Evolutionary conservation across 2,888 invertebrate species (phyloP).

Genomic region (Labia minor): DNA sequence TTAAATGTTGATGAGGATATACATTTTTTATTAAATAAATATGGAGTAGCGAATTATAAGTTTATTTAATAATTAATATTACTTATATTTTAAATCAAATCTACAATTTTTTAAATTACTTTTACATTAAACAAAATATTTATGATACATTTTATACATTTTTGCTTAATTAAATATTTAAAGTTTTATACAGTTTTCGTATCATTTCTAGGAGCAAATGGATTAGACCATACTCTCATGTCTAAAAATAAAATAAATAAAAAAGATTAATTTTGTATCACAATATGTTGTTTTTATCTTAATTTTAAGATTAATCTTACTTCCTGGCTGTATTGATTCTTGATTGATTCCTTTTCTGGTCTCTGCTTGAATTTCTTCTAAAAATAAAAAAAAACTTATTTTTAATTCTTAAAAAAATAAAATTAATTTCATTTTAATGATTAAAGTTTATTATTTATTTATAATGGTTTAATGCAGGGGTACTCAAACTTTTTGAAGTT

Average conservation of each 20-base stretch:
- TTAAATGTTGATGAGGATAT: neutral
- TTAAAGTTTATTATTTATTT: no score
- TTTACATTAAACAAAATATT: no score
- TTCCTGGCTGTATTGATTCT: slow-evolving; percentile 51
- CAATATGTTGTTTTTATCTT: neutral
- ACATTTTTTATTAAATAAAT: neutral
- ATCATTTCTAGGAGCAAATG: slow-evolving; percentile 14
- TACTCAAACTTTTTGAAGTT: no score
- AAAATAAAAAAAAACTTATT: slow-evolving; percentile 27
- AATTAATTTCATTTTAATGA: no score
- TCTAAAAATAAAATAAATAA: slow-evolving; percentile 17
- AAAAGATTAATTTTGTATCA: neutral
- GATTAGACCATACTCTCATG: slow-evolving; percentile 20
- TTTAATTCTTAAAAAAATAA: neutral
- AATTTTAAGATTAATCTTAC: slow-evolving; percentile 35
- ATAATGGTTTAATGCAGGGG: no score
- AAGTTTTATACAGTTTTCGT: neutral
- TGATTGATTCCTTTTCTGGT: slow-evolving; percentile 43
- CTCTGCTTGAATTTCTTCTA: slow-evolving; percentile 45
- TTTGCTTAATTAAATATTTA: neutral
- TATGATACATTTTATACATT: neutral
- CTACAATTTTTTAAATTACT: neutral
- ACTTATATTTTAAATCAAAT: no score
- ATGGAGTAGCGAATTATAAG: no score
- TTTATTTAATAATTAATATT: no score